Conservation (phyloP, 2,113 vertebrate genomes). For the Empidonax alnorum region DNA sequence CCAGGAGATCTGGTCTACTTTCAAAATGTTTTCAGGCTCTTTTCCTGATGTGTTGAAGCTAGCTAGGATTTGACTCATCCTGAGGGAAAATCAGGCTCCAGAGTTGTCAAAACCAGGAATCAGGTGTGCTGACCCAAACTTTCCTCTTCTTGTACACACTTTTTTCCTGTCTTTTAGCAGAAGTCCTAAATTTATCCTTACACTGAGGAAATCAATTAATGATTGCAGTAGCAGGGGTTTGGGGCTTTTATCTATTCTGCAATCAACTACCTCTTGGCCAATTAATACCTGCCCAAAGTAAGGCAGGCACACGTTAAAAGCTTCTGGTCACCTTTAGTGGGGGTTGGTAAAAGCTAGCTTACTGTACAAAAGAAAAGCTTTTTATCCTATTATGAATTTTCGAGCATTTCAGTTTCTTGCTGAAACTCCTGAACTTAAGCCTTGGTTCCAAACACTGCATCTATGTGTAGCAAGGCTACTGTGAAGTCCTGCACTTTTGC, state of each 20-base stretch:
- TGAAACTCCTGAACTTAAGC: neutral
- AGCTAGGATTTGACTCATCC: neutral
- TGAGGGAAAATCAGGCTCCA: neutral
- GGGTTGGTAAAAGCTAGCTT: neutral
- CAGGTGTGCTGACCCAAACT: neutral
- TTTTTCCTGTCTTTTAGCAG: neutral
- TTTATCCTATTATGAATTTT: neutral
- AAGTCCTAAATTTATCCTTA: neutral
- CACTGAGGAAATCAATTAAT: neutral
- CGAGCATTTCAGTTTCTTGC: neutral
- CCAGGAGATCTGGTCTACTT: neutral
- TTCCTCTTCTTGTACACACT: neutral
- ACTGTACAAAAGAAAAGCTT: neutral
- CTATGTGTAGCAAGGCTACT: accelerated
- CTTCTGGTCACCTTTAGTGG: neutral
- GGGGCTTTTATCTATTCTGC: neutral
- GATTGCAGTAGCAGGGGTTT: neutral
- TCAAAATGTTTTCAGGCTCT: neutral
- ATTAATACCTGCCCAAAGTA: neutral
- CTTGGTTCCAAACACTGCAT: neutral
- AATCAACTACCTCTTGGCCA: neutral
- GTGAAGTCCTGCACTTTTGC: neutral
- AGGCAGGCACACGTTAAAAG: neutral
- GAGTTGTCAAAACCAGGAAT: neutral
- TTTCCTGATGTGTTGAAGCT: neutral